Conservation (phyloP, 2,797 vertebrate genomes). For the Rhyacichthys aspro region DNA sequence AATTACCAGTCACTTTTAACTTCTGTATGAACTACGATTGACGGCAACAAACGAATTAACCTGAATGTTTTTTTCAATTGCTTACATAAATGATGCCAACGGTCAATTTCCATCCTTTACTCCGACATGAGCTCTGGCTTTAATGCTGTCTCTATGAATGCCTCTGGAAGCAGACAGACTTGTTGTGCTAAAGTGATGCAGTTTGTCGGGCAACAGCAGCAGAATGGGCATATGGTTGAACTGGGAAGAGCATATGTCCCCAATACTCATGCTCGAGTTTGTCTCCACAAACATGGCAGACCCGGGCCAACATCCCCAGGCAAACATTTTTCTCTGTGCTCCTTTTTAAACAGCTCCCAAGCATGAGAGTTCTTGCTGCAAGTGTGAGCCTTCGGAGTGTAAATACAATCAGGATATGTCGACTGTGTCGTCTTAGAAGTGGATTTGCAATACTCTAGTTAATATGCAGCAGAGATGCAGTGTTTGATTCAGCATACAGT, state of each 20-base stretch:
- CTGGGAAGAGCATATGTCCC: constrained; percentile 71
- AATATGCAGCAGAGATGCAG: constrained; percentile 6
- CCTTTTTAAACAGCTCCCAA: constrained; percentile 41
- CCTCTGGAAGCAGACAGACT: constrained; percentile 33
- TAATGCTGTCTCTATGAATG: constrained; percentile 40
- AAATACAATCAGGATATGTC: background rate
- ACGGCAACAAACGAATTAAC: background rate
- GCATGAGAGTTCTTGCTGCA: constrained; percentile 11
- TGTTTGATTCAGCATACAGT: constrained; percentile 26
- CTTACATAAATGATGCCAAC: constrained; percentile 5
- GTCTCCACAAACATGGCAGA: constrained; percentile 59
- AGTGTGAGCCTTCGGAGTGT: constrained; percentile 6
- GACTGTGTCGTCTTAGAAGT: background rate
- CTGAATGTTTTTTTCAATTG: background rate
- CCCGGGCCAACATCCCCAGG: constrained; percentile 65
- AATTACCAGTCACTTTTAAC: constrained; percentile 2
- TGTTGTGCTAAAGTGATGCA: constrained; percentile 59
- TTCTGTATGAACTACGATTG: constrained; percentile 12
- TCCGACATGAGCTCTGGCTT: constrained; percentile 29
- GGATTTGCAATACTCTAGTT: background rate
- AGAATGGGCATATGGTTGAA: constrained; percentile 72
- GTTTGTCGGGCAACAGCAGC: constrained; percentile 61
- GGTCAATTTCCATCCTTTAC: constrained; percentile 15
- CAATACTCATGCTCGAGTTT: constrained; percentile 63
- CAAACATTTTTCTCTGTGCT: constrained; percentile 59